Percentiles rank a stretch among this genome's conserved stretches.
phyloP scores from a whole-genome alignment of 2,113 vertebrate genomes.

The Athene noctua region DNA sequence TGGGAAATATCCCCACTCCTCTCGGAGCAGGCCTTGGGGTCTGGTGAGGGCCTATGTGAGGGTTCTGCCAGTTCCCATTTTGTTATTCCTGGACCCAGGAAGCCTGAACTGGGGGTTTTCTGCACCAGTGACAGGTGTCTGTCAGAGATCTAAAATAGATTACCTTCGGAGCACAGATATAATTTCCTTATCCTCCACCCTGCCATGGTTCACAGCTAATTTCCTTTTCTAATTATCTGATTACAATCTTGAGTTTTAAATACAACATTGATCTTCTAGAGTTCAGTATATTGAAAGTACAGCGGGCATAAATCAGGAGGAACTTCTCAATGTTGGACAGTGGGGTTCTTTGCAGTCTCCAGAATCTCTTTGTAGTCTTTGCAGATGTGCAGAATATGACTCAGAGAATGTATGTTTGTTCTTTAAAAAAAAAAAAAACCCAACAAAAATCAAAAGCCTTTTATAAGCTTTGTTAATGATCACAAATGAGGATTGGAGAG shows the following conservation, averaged over 20 bases:
- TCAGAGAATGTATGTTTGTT: background rate
- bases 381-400: background rate
- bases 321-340: background rate
- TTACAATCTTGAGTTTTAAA: slow-evolving; percentile 20
- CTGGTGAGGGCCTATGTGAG: accelerated
- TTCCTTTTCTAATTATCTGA: background rate
- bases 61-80: background rate
- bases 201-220: background rate
- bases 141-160: background rate
- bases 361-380: background rate
- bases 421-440: background rate
- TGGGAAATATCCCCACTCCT: accelerated
- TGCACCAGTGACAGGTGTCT: background rate
- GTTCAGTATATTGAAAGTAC: background rate
- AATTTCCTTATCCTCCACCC: background rate
- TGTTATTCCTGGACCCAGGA: background rate
- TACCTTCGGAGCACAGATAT: background rate
- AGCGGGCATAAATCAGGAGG: background rate
- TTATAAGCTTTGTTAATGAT: background rate
- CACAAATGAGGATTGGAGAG: background rate
- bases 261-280: background rate
- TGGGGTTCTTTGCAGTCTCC: background rate
- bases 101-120: background rate
- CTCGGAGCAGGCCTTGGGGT: background rate
- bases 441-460: background rate